Percentiles rank a stretch among this genome's conserved stretches.
These are phyloP conservation scores for Catharus minimus DNA, from an alignment of 2,113 vertebrate species.

Conservation along the genomic window DNA sequence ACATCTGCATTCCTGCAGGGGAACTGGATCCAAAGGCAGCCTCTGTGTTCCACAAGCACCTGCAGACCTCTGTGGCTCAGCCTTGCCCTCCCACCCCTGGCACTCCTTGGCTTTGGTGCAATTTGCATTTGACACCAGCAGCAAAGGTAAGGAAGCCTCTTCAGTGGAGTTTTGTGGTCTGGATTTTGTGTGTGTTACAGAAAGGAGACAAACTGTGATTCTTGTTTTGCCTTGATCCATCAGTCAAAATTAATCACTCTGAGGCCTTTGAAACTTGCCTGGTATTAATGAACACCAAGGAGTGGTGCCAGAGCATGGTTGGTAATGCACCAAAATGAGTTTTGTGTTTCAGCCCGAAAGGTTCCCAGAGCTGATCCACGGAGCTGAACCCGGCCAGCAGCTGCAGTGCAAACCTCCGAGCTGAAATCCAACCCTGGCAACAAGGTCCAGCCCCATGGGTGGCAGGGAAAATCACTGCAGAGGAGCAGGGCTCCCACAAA, in stretches of 20 bases:
- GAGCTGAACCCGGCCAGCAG: neutral
- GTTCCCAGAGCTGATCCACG: neutral
- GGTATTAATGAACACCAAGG: neutral
- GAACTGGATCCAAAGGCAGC: neutral
- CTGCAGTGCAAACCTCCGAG: neutral
- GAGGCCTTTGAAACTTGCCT: neutral
- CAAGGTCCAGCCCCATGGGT: neutral
- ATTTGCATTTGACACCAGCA: neutral
- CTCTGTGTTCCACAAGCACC: neutral
- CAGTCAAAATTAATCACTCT: neutral
- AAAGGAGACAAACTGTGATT: neutral
- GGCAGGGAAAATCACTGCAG: neutral
- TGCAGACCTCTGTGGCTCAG: neutral
- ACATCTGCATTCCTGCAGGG: neutral
- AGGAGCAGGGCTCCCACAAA: neutral
- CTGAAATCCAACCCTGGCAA: neutral
- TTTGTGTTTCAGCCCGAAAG: neutral
- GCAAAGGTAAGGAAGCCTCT: neutral
- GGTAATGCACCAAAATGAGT: neutral
- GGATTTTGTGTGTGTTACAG: neutral
- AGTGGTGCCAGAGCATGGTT: neutral
- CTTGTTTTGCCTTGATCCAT: neutral
- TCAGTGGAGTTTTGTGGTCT: neutral
- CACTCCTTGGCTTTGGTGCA: neutral
- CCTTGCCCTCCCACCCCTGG: accelerated